phyloP scores from a whole-genome alignment of 2,888 invertebrate species.

The Griposia aprilina region DNA sequence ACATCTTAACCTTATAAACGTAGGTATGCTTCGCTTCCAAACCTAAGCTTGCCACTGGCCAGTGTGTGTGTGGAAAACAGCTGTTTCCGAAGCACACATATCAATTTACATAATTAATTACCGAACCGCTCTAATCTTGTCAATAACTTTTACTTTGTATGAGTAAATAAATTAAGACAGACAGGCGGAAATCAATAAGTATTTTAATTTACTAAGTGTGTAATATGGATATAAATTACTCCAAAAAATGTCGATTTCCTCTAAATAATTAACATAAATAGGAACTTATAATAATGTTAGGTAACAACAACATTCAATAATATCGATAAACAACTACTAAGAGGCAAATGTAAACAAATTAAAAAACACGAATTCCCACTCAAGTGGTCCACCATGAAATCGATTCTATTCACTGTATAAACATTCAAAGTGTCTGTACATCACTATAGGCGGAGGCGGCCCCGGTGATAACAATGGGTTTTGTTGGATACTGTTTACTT shows the following conservation, averaged over 20 bases:
- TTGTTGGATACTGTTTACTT: constrained; percentile 47
- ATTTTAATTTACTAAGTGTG: constrained; percentile 7
- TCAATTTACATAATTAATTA: constrained; percentile 27
- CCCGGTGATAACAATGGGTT: constrained; percentile 41
- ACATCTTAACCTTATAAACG: too few relatives aligned
- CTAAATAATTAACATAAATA: not conserved
- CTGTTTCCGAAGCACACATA: not conserved
- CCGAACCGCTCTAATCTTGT: not conserved
- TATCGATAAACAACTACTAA: not conserved
- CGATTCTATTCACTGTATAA: constrained; percentile 42
- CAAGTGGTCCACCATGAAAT: constrained; percentile 51
- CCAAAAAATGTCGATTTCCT: not conserved
- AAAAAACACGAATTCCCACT: constrained; percentile 32
- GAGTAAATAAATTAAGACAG: not conserved
- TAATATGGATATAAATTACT: not conserved
- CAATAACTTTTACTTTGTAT: constrained; percentile 48
- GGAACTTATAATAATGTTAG: not conserved
- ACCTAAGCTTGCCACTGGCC: too few relatives aligned
- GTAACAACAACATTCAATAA: not conserved
- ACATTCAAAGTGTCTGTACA: constrained; percentile 25
- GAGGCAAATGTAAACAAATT: constrained; percentile 7
- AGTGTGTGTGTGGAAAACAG: not conserved
- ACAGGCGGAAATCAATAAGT: constrained; percentile 23
- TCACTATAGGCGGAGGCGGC: constrained; percentile 5
- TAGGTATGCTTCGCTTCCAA: too few relatives aligned